These are phyloP conservation scores for Drosophila emarginata DNA, from an alignment of 2,888 invertebrate species.

Conservation along the genomic window DNA sequence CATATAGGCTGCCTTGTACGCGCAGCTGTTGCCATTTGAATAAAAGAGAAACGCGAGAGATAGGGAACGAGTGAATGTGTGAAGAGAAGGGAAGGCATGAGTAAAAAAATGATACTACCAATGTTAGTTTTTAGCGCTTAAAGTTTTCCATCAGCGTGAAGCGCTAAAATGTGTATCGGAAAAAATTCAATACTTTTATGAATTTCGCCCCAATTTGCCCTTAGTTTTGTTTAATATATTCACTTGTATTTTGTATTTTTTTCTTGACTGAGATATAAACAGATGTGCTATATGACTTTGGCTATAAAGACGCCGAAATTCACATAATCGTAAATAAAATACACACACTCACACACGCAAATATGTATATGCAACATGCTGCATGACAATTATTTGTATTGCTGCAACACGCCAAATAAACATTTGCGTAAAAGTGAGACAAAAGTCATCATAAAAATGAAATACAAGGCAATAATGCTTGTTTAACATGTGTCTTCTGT, in stretches of 20 bases:
- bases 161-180: slow-evolving; percentile 1
- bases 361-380: slow-evolving; percentile 69
- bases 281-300: slow-evolving; percentile 32
- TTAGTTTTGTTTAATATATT: slow-evolving; percentile 26
- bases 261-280: slow-evolving; percentile 31
- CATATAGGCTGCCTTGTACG: slow-evolving; percentile 37
- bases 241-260: slow-evolving; percentile 24
- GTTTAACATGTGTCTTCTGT: slow-evolving; percentile 56
- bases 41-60: slow-evolving; percentile 12
- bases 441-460: slow-evolving; percentile 71
- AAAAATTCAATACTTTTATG: background rate
- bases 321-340: slow-evolving; percentile 70
- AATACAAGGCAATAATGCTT: slow-evolving; percentile 71
- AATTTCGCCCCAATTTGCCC: slow-evolving; percentile 24
- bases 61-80: background rate
- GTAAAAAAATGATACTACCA: slow-evolving; percentile 13
- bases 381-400: slow-evolving; percentile 76
- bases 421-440: slow-evolving; percentile 46
- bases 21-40: slow-evolving; percentile 54
- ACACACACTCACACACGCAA: slow-evolving; percentile 23
- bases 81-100: background rate
- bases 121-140: slow-evolving; percentile 33
- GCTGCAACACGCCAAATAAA: slow-evolving; percentile 74
- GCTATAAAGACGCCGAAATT: slow-evolving; percentile 52
- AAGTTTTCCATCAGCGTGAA: slow-evolving; percentile 51